Base-by-base conservation (phyloP, 2,888 invertebrate species). In the Cotesia congregata region DNA sequence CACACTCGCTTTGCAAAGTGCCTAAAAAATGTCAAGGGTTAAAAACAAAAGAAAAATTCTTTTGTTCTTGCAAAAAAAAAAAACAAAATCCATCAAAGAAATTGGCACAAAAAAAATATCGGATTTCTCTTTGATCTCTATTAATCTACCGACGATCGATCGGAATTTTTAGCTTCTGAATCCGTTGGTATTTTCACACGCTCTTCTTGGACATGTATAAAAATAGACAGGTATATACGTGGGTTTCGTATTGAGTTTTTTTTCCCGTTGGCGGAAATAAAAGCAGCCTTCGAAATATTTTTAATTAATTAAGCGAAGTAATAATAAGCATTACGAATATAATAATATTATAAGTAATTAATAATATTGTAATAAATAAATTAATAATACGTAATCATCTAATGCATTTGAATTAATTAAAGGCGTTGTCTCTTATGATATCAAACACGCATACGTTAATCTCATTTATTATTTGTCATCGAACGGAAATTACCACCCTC, bases 341-440 rank as follows among this genome's bases (percentile, higher is more conserved):
- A 62, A 15, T 17, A 75, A 30, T 75, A 65, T 69, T 62, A 65
- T 88, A 88, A 89, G 88, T 89, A 88, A 89, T 89, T 89, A 88
- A 89, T 88, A 89, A 88, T 88, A 86, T 86, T 80, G 77, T 75
- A 78, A 62, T 62, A 68, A 64, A 67, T 73, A 73, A 65, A 62
- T 85, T 83, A 74, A 76, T 69, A 74, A 77, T 82, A 83, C 86
- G 86, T 38, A 65, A 65, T 65, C 38, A 65, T 65, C 65, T 65
- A 65, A 65, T 65, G 65, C 38, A 38, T 65, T 89, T 89, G 89
- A 88, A 89, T 89, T 89, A 89, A 89, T 89, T 89, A 88, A 50
- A 88, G 89, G 89, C 89, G 89, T 89, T 89, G 89, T 88, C 89
- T 87, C 85, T 67, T 60, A 74, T 78, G 83, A 73, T 67, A 73